Conservation (phyloP, 2,888 invertebrate species). For the Leucoma salicis region DNA sequence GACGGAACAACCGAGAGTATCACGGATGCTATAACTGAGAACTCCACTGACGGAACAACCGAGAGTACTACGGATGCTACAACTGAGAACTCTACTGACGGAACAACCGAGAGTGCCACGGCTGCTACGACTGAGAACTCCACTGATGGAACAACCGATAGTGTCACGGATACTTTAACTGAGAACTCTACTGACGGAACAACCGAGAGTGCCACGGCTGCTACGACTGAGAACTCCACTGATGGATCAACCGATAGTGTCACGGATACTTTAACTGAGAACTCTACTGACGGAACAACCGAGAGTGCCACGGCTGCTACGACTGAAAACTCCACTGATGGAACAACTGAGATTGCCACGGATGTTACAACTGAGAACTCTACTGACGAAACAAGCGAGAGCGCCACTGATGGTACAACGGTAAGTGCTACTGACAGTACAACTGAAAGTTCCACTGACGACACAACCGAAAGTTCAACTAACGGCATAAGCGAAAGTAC, state of each 20-base stretch:
- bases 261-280: constrained; percentile 2
- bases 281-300: constrained; percentile 5
- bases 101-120: constrained; percentile 8
- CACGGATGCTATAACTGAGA: neutral
- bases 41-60: constrained; percentile 1
- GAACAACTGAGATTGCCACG: constrained; percentile 3
- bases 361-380: neutral
- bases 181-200: constrained; percentile 5
- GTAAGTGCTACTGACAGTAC: constrained; percentile 1
- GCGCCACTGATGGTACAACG: constrained; percentile 1
- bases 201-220: constrained; percentile 2
- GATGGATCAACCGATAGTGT: constrained; percentile 6
- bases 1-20: constrained; percentile 10
- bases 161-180: constrained; percentile 2
- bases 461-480: neutral
- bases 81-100: constrained; percentile 4
- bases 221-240: constrained; percentile 3
- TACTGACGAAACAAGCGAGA: neutral
- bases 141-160: constrained; percentile 4
- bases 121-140: constrained; percentile 9
- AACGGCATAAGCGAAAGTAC: constrained; percentile 1
- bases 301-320: constrained; percentile 6
- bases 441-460: constrained; percentile 1
- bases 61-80: constrained; percentile 1
- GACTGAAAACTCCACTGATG: constrained; percentile 8